Percentiles rank a stretch among this genome's conserved stretches.
phyloP scores from a whole-genome alignment of 2,888 invertebrate species.

The Oscheius sp. region DNA sequence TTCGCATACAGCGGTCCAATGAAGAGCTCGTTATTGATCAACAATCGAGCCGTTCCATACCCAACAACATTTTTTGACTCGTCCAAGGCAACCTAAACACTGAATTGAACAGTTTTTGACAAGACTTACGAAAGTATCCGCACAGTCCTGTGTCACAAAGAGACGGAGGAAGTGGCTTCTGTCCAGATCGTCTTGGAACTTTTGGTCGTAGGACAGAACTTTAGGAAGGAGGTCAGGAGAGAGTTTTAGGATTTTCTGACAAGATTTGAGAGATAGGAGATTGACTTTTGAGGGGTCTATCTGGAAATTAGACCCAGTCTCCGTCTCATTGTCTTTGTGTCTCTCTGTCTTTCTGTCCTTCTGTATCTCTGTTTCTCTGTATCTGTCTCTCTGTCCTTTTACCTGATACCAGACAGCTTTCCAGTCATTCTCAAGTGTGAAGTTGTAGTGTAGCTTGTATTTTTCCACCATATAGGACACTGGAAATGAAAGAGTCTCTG shows the following conservation, averaged over 20 bases:
- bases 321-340: background rate
- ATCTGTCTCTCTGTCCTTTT: background rate
- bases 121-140: conserved; percentile 20
- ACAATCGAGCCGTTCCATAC: conserved; percentile 28
- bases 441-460: conserved; percentile 26
- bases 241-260: too few relatives aligned
- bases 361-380: too few relatives aligned
- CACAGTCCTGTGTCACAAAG: conserved; percentile 22
- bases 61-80: conserved; percentile 11
- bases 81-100: conserved; percentile 20
- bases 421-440: conserved; percentile 13
- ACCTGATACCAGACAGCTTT: conserved; percentile 30
- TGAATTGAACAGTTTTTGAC: background rate
- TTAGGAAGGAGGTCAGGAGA: background rate
- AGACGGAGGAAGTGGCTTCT: conserved; percentile 15
- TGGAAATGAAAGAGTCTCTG: background rate
- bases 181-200: conserved; percentile 28
- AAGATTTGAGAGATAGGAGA: too few relatives aligned
- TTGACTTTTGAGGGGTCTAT: too few relatives aligned
- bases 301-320: too few relatives aligned
- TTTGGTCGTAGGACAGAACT: conserved; percentile 25
- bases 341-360: too few relatives aligned
- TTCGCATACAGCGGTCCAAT: conserved; percentile 35
- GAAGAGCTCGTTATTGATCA: conserved; percentile 27
- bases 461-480: conserved; percentile 32